These are phyloP conservation scores for Lepeophtheirus nordmannii DNA, from an alignment of 2,888 invertebrate genomes.

Conservation along the genomic window DNA sequence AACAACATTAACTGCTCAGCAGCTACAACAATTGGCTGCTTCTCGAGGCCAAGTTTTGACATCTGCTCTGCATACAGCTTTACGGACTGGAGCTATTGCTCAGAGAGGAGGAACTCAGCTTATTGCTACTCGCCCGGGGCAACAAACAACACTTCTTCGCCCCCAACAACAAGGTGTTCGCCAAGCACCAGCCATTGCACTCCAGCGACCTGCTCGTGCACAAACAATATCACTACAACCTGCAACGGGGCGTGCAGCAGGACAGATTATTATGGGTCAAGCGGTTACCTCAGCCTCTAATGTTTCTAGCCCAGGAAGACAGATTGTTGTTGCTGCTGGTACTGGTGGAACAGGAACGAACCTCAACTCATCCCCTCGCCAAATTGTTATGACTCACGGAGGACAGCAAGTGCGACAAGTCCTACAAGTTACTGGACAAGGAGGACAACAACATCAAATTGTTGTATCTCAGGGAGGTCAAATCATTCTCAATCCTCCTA, in stretches of 20 bases:
- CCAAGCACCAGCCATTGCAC: no score
- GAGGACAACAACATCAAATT: slow-evolving; percentile 4
- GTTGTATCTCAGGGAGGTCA: slow-evolving; percentile 12
- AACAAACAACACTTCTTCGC: background rate
- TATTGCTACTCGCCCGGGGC: background rate
- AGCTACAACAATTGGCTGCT: slow-evolving; percentile 14
- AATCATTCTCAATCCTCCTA: slow-evolving; percentile 4
- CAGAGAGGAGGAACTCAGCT: no score
- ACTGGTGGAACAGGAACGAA: background rate
- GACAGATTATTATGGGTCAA: slow-evolving; percentile 14
- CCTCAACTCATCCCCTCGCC: background rate
- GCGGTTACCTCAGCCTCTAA: slow-evolving; percentile 10
- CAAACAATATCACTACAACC: no score
- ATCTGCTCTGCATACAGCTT: slow-evolving; percentile 15
- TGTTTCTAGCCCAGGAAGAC: background rate
- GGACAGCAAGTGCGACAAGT: slow-evolving; percentile 14
- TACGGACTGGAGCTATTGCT: background rate
- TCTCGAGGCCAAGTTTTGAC: slow-evolving; percentile 16
- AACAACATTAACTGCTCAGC: slow-evolving; percentile 20
- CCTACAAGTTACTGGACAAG: slow-evolving; percentile 3
- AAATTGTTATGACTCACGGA: slow-evolving; percentile 15
- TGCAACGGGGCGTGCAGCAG: background rate
- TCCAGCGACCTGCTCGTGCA: no score
- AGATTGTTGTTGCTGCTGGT: slow-evolving; percentile 7
- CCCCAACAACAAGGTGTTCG: no score